A percentile compares a stretch with the other conserved stretches of the same genome.
Conservation (phyloP, 2,888 invertebrate genomes). For the Spilosoma lubricipeda region DNA sequence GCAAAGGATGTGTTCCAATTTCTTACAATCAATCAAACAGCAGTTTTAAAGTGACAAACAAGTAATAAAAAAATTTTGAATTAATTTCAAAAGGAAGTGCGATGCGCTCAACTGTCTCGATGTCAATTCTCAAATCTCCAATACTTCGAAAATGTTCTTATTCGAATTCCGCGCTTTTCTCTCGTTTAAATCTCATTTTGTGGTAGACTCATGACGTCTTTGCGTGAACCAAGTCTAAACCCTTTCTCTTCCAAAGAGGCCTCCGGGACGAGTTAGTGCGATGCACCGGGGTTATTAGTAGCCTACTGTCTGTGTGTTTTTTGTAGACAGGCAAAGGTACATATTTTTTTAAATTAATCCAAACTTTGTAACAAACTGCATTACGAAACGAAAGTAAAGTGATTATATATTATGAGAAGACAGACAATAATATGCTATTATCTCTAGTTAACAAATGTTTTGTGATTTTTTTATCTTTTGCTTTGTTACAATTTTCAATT, state of each 20-base stretch:
- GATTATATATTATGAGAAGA: neutral
- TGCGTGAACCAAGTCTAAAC: slow-evolving; percentile 1
- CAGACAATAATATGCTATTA: neutral
- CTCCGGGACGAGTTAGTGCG: slow-evolving; percentile 1
- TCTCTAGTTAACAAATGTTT: neutral
- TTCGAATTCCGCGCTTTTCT: too few relatives aligned
- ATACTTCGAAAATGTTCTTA: too few relatives aligned
- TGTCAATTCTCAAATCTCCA: too few relatives aligned
- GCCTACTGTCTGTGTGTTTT: neutral
- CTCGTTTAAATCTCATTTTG: too few relatives aligned
- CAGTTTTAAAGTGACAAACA: neutral
- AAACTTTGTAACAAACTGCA: neutral
- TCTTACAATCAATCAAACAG: neutral
- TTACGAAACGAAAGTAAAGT: neutral
- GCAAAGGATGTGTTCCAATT: neutral
- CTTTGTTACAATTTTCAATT: neutral
- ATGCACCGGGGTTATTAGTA: neutral
- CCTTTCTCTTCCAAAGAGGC: neutral
- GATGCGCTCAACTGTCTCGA: too few relatives aligned
- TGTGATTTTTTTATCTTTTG: neutral
- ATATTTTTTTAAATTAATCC: neutral
- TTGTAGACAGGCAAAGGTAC: neutral
- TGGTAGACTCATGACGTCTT: too few relatives aligned
- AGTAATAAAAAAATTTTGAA: too few relatives aligned
- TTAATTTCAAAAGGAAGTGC: too few relatives aligned